These are phyloP conservation scores for Leucophenga montana DNA, from an alignment of 2,888 invertebrate species.

Conservation along the genomic window DNA sequence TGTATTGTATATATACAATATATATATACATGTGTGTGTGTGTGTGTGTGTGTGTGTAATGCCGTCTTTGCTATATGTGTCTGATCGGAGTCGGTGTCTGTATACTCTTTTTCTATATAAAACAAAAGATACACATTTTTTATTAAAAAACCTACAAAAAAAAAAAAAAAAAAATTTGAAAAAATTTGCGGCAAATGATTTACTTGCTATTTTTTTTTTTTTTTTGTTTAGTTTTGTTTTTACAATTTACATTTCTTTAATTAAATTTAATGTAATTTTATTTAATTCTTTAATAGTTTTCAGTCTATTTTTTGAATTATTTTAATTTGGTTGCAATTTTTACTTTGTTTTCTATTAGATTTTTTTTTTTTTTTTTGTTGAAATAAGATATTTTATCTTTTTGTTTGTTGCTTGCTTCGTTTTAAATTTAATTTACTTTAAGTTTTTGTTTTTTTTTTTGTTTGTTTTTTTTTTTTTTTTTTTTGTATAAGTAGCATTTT, in stretches of 20 bases:
- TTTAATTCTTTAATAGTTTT: conserved; percentile 11
- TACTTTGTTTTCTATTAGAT: conserved; percentile 33
- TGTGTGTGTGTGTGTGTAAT: neutral
- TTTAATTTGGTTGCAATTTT: conserved; percentile 33
- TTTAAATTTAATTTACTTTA: conserved; percentile 26
- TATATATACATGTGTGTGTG: too few relatives aligned
- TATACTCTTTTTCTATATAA: too few relatives aligned
- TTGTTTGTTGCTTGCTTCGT: neutral
- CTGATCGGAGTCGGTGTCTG: neutral
- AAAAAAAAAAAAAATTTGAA: neutral
- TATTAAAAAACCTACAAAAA: too few relatives aligned
- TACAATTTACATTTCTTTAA: neutral
- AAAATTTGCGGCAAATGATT: conserved; percentile 12
- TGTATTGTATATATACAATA: too few relatives aligned
- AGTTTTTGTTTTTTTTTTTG: conserved; percentile 14
- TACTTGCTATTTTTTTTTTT: conserved; percentile 18
- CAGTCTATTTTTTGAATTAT: conserved; percentile 21
- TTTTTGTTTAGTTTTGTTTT: neutral
- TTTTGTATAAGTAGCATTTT: conserved; percentile 54
- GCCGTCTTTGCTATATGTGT: neutral
- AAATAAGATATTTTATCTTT: conserved; percentile 5
- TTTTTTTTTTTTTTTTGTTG: conserved; percentile 21
- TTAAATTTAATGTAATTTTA: conserved; percentile 16
- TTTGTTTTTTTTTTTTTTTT: conserved; percentile 13
- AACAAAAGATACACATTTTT: too few relatives aligned